Conservation (phyloP, 2,888 invertebrate genomes). For the Chymomyza amoena region DNA sequence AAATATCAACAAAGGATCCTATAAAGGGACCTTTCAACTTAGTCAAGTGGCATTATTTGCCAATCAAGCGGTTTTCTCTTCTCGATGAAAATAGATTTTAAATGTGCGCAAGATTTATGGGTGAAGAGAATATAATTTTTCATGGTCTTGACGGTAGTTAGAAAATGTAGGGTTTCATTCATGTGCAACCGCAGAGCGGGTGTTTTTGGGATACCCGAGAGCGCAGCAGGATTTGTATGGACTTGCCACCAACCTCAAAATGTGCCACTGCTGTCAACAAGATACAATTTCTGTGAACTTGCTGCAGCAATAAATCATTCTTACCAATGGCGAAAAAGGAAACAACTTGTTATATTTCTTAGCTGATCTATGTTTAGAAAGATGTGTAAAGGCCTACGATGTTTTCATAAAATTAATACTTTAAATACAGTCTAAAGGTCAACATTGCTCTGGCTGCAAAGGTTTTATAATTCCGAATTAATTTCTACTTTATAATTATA, state of each 20-base stretch:
- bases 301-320: not conserved
- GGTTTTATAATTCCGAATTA: no score
- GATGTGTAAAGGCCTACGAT: not conserved
- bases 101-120: not conserved
- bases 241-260: not conserved
- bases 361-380: not conserved
- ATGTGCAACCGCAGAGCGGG: conserved; percentile 49
- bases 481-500: no score
- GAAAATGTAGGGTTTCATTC: conserved; percentile 3
- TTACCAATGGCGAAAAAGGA: not conserved
- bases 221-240: not conserved
- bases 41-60: not conserved
- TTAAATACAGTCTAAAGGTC: no score
- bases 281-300: not conserved
- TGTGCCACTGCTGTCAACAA: not conserved
- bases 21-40: not conserved
- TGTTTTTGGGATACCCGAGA: not conserved
- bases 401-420: no score
- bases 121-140: not conserved
- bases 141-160: not conserved
- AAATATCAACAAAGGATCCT: not conserved
- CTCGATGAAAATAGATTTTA: conserved; percentile 2
- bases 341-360: not conserved
- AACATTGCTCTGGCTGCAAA: no score
- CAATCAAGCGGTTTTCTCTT: not conserved